Conservation (phyloP, 2,113 vertebrate genomes). For the Forbesichthys papilliferus region DNA sequence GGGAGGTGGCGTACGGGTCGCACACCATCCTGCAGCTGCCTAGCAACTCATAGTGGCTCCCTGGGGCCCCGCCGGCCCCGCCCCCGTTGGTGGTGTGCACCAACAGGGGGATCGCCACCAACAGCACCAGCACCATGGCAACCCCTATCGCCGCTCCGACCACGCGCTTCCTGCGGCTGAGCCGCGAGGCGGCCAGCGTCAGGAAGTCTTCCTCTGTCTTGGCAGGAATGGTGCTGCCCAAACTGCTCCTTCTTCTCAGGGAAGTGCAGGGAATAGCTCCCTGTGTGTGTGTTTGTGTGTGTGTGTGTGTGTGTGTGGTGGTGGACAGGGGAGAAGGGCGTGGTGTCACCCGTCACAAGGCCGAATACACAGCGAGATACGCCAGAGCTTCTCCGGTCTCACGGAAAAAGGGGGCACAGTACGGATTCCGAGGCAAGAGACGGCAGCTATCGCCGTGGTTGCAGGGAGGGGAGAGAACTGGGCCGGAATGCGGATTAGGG, state of each 20-base stretch:
- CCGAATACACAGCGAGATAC: background rate
- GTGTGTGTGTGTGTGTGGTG: background rate
- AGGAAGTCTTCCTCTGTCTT: slow-evolving; percentile 94
- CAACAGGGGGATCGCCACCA: slow-evolving; percentile 93
- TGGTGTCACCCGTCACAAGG: background rate
- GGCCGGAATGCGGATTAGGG: slow-evolving; percentile 27
- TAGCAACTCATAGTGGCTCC: slow-evolving; percentile 88
- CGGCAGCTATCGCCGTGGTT: slow-evolving; percentile 21
- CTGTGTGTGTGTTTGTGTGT: no score
- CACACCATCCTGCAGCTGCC: slow-evolving; percentile 92
- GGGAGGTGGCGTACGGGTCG: slow-evolving; percentile 82
- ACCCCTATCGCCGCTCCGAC: slow-evolving; percentile 91
- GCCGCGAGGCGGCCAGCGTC: slow-evolving; percentile 91
- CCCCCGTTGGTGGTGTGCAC: slow-evolving; percentile 88
- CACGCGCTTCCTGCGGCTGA: slow-evolving; percentile 91
- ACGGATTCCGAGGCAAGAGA: slow-evolving; percentile 31
- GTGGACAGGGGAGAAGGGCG: background rate
- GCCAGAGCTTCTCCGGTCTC: background rate
- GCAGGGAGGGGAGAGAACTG: slow-evolving; percentile 30
- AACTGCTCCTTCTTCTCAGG: slow-evolving; percentile 62
- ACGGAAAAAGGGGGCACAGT: slow-evolving; percentile 22
- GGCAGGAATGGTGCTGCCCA: slow-evolving; percentile 86
- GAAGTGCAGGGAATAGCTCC: slow-evolving; percentile 27
- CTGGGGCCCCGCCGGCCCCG: slow-evolving; percentile 67
- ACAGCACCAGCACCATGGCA: slow-evolving; percentile 92